Evolutionary conservation across 2,113 vertebrate genomes (phyloP).

Genomic region (Oceanodroma tethys): DNA sequence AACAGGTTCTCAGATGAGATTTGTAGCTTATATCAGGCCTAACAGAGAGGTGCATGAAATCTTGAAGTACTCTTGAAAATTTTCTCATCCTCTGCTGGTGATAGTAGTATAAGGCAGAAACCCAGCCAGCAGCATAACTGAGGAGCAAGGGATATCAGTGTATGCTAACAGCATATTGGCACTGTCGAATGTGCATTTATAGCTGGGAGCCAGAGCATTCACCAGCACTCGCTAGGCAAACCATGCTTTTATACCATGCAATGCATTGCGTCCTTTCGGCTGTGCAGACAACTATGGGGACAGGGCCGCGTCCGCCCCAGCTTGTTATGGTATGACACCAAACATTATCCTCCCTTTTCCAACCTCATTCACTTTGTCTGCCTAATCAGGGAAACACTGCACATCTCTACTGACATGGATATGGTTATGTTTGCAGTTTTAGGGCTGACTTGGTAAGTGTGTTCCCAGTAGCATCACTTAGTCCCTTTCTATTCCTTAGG

Average conservation of each 20-base stretch:
- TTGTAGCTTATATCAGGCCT: background rate
- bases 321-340: background rate
- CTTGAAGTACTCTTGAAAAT: background rate
- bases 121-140: background rate
- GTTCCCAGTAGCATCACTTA: background rate
- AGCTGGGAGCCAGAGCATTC: background rate
- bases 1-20: background rate
- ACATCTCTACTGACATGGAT: background rate
- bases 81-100: background rate
- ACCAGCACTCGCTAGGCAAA: background rate
- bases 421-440: background rate
- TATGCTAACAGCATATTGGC: background rate
- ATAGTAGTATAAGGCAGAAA: background rate
- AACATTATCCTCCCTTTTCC: background rate
- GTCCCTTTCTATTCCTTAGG: background rate
- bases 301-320: background rate
- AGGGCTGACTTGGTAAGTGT: background rate
- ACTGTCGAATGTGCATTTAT: background rate
- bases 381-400: background rate
- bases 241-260: background rate
- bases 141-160: background rate
- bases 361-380: background rate
- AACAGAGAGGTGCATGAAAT: background rate
- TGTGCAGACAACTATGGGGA: background rate
- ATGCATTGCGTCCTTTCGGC: background rate